Percentiles rank a stretch among this genome's conserved stretches.
These are phyloP conservation scores for Drosophila malerkotliana DNA, from an alignment of 1,140 invertebrate species.

Conservation along the genomic window DNA sequence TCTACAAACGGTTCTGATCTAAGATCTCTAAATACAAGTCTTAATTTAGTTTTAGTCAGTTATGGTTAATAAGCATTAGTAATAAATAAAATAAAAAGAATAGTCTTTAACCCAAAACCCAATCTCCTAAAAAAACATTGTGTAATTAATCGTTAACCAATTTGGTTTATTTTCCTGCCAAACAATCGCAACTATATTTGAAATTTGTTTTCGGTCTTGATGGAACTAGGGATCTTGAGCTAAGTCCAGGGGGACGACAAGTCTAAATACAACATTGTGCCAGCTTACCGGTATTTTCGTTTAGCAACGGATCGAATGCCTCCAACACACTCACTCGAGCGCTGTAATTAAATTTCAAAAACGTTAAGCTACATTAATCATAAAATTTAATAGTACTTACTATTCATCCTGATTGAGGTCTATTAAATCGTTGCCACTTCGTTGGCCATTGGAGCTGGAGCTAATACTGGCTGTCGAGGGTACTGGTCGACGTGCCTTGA, in stretches of 20 bases:
- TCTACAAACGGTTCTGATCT: background rate
- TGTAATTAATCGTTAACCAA: too few relatives aligned
- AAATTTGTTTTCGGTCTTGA: conserved; percentile 3
- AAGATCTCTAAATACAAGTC: background rate
- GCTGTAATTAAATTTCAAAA: conserved; percentile 53
- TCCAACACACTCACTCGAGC: conserved; percentile 91
- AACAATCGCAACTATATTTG: background rate
- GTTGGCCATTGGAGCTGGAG: conserved; percentile 25
- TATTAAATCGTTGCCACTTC: conserved; percentile 84
- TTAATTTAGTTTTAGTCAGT: too few relatives aligned
- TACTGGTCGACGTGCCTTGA: conserved; percentile 25
- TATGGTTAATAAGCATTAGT: background rate
- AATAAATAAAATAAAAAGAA: background rate
- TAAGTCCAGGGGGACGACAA: conserved; percentile 2
- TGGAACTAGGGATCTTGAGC: conserved; percentile 8
- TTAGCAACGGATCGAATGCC: conserved; percentile 92
- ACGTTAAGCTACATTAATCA: conserved; percentile 2
- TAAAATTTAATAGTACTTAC: conserved; percentile 44
- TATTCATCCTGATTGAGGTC: conserved; percentile 83
- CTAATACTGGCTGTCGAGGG: conserved; percentile 10
- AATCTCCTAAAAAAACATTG: too few relatives aligned
- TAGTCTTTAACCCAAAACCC: background rate
- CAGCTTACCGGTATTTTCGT: conserved; percentile 76
- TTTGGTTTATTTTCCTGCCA: background rate
- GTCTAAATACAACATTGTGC: conserved; percentile 29